Evolutionary conservation across 2,113 vertebrate genomes (phyloP), one percentile per base, ranked within the genome.

Genomic region (Pterocles gutturalis): DNA sequence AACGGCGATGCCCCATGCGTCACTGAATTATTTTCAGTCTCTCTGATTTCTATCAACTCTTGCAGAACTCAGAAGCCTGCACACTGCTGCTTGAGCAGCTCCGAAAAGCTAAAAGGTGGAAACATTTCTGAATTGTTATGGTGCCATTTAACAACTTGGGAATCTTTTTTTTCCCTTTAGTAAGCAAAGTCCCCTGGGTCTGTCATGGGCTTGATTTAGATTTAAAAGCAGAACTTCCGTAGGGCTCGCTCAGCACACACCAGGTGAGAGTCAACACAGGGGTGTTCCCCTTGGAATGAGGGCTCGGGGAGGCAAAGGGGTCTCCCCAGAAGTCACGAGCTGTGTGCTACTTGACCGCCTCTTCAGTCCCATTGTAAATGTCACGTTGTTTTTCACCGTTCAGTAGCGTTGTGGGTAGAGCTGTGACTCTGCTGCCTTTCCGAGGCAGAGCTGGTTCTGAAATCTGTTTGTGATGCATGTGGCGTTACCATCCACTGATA

Each of bases 391-490:
- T 89, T 38, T 69, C 91, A 51, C 91, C 77, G 11, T 34, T 67
- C 54, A 36, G 81, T 79, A 90, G 87, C 70, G 5, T 66, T 22
- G 62, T 70, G 91, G 85, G 81, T 70, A 85, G 84, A 77, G 85
- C 81, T 91, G 84, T 18, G 88, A 24, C 91, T 82, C 93, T 45
- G 71, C 84, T n/a, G 84, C 92, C 82, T 62, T 65, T 41, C 51
- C 31, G 3, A 24, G 89, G 93, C 79, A 80, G 96, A 54, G 80
- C 81, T 69, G 82, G 83, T 72, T 93, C 91, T 38, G 62, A 61
- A 62, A 60, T 36, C 89, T 69, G 64, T 95, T 87, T 87, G 90
- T 92, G 92, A 49, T 96, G 97, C 96, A 96, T 93, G 96, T 95
- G 95, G 96, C 43, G 67, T 95, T 83, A 53, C 75, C 92, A 90